Evolutionary conservation across 2,888 invertebrate species (phyloP).

Genomic region (Uloborus plumipes): DNA sequence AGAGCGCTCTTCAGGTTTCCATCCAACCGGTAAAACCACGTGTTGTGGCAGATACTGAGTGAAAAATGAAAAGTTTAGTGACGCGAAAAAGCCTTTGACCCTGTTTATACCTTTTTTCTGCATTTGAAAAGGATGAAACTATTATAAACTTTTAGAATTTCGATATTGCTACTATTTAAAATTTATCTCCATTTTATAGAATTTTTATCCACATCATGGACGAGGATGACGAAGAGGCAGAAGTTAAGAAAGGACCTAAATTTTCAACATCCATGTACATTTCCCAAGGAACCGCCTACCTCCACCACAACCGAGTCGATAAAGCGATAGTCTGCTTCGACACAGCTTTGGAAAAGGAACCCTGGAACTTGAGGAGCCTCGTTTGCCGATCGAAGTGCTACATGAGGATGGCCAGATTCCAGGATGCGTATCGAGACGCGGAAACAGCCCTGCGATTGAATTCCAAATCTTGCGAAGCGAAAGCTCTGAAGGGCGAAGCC

Average conservation of each 20-base stretch:
- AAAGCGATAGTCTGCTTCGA: conserved; percentile 21
- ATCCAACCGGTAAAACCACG: no score
- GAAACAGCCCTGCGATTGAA: conserved; percentile 11
- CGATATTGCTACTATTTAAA: no score
- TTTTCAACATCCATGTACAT: conserved; percentile 28
- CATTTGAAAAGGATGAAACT: no score
- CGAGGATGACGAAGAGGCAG: conserved; percentile 25
- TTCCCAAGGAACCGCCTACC: conserved; percentile 29
- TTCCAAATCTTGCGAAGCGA: conserved; percentile 22
- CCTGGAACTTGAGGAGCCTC: conserved; percentile 20
- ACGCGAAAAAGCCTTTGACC: no score
- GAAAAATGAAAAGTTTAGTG: no score
- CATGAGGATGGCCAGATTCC: conserved; percentile 6
- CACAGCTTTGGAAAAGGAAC: conserved; percentile 29
- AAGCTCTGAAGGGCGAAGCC: conserved; percentile 14
- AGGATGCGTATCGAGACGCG: conserved; percentile 18
- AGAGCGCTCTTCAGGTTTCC: no score
- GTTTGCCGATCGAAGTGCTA: conserved; percentile 24
- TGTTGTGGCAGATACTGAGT: no score
- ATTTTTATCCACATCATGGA: not conserved
- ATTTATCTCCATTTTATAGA: not conserved
- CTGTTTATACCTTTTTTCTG: no score
- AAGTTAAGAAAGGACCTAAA: conserved; percentile 23
- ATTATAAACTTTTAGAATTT: no score
- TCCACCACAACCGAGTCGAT: not conserved